A percentile compares a stretch with the other conserved stretches of the same genome.
phyloP scores from a whole-genome alignment of 2,888 invertebrate species.

The Deilephila elpenor region DNA sequence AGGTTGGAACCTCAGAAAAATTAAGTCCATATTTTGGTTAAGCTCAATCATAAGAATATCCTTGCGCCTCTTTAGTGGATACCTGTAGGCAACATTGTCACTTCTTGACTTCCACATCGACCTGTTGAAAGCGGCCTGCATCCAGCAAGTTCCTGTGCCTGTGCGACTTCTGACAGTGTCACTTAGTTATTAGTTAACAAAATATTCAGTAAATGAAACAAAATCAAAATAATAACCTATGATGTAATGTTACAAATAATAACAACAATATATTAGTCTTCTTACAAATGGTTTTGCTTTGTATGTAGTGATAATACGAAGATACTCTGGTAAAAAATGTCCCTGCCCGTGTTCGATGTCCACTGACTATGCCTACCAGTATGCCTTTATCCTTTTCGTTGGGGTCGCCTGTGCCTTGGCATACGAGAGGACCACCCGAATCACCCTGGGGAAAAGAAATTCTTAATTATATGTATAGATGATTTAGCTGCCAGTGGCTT shows the following conservation, averaged over 20 bases:
- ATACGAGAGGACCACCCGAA: slow-evolving; percentile 44
- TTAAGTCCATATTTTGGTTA: no score
- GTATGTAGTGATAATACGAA: slow-evolving; percentile 35
- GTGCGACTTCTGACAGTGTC: not conserved
- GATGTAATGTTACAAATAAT: slow-evolving; percentile 45
- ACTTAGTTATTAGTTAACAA: not conserved
- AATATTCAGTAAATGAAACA: slow-evolving; percentile 48
- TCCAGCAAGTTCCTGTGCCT: not conserved
- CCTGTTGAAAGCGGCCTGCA: not conserved
- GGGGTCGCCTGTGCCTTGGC: slow-evolving; percentile 39
- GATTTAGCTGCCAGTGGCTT: no score
- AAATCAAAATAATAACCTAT: slow-evolving; percentile 53
- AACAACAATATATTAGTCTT: not conserved
- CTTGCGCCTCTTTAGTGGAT: no score
- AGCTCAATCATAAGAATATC: no score
- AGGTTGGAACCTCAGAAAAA: no score
- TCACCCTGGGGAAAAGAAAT: slow-evolving; percentile 38
- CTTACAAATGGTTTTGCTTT: slow-evolving; percentile 21
- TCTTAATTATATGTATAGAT: not conserved
- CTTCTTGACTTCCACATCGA: no score
- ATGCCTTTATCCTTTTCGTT: slow-evolving; percentile 35
- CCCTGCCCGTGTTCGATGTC: slow-evolving; percentile 28
- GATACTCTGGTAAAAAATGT: slow-evolving; percentile 57
- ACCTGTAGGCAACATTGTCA: no score
- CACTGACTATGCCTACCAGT: slow-evolving; percentile 45